Conservation (phyloP, 2,113 vertebrate species). For the Polyodon spathula region DNA sequence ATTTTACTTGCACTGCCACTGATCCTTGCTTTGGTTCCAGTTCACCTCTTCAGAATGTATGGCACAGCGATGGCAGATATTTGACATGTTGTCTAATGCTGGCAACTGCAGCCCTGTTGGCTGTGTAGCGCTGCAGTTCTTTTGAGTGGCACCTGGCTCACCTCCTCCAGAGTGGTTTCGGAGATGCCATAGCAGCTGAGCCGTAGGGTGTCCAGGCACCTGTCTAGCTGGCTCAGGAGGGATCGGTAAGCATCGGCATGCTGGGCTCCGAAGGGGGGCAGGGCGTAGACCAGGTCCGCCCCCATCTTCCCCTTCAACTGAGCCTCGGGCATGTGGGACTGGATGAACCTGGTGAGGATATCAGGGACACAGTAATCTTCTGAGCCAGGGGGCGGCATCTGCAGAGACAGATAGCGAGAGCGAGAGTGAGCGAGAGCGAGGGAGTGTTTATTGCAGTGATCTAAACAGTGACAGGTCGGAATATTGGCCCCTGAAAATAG, state of each 20-base stretch:
- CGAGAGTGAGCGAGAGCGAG: background rate
- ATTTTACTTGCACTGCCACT: too few relatives aligned
- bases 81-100: too few relatives aligned
- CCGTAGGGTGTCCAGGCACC: conserved; percentile 65
- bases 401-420: conserved; percentile 14
- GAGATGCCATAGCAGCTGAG: conserved; percentile 89
- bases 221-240: conserved; percentile 72
- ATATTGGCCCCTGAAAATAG: too few relatives aligned
- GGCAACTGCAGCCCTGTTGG: too few relatives aligned
- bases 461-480: too few relatives aligned
- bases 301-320: conserved; percentile 76
- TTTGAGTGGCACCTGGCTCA: conserved; percentile 27
- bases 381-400: conserved; percentile 52
- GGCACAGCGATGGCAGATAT: too few relatives aligned
- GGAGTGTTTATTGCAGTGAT: background rate
- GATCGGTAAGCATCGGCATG: conserved; percentile 73
- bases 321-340: conserved; percentile 76
- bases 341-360: conserved; percentile 72
- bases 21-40: too few relatives aligned
- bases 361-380: conserved; percentile 48
- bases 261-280: conserved; percentile 74
- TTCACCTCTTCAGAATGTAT: too few relatives aligned
- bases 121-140: too few relatives aligned
- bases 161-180: conserved; percentile 91
- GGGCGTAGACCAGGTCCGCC: conserved; percentile 74